Conservation (phyloP, 64 coral and sea anemone genomes). For the Platygyra sinensis region DNA sequence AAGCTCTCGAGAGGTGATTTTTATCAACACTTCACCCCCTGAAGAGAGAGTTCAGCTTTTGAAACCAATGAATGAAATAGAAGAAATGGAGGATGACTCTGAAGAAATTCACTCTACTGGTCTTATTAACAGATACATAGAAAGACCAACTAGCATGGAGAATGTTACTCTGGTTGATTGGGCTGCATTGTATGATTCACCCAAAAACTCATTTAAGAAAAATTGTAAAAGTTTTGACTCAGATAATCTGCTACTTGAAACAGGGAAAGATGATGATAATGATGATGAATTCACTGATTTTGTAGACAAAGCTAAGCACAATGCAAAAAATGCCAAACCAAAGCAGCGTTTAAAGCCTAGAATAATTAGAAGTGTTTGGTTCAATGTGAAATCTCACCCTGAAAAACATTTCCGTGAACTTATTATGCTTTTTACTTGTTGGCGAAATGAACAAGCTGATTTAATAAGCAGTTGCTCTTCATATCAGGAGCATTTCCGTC, state of each 20-base stretch:
- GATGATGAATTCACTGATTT: no score
- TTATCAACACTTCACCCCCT: no score
- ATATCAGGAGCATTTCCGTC: constrained; percentile 5
- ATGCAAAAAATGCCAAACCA: background rate
- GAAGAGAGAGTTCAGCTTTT: no score
- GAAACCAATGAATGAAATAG: no score
- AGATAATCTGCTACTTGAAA: no score
- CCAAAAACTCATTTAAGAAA: constrained; percentile 37
- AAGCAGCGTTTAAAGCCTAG: no score
- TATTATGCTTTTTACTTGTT: constrained; percentile 38
- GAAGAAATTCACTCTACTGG: no score
- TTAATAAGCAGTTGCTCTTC: constrained; percentile 21
- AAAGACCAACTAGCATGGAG: no score
- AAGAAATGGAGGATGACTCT: no score
- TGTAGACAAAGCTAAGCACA: background rate
- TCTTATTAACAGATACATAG: no score
- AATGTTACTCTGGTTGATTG: constrained; percentile 63
- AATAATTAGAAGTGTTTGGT: constrained; percentile 26
- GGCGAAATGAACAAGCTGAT: constrained; percentile 48
- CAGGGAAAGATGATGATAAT: constrained; percentile 4
- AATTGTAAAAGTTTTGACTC: background rate
- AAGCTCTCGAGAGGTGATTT: no score
- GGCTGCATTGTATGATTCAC: constrained; percentile 70
- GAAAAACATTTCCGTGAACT: constrained; percentile 44
- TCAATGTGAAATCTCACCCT: no score